phyloP scores from a whole-genome alignment of 2,888 invertebrate species.

The Caenorhabditis plicata region DNA sequence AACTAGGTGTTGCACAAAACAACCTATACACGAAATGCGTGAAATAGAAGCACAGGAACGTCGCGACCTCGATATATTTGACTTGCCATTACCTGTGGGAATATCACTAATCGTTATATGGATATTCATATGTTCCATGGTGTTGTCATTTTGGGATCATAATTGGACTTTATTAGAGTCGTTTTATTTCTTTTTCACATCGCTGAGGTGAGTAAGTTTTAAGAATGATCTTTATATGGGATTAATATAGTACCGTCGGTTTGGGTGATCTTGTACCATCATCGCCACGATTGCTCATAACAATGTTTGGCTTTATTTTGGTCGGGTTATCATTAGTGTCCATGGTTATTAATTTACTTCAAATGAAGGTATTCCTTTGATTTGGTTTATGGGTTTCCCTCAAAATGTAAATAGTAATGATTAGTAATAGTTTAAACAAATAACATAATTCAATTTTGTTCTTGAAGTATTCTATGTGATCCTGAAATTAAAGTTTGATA shows the following conservation, averaged over 20 bases:
- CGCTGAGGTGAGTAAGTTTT: too few species aligned
- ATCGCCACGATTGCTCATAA: constrained; percentile 84
- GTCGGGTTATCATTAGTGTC: constrained; percentile 73
- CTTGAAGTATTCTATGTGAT: too few species aligned
- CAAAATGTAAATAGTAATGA: too few species aligned
- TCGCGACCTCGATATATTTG: constrained; percentile 71
- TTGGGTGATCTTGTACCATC: constrained; percentile 55
- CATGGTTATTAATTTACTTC: constrained; percentile 55
- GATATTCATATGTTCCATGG: constrained; percentile 76
- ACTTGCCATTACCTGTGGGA: constrained; percentile 86
- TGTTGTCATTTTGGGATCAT: constrained; percentile 68
- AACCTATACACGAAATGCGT: constrained; percentile 50
- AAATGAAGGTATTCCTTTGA: constrained; percentile 36
- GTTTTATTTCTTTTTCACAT: constrained; percentile 94
- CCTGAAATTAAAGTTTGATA: not conserved
- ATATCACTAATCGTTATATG: constrained; percentile 80
- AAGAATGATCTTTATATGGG: too few species aligned
- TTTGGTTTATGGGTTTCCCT: too few species aligned
- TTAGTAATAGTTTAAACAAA: too few species aligned
- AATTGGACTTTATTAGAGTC: constrained; percentile 87
- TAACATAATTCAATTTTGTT: too few species aligned
- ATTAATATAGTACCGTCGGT: constrained; percentile 55
- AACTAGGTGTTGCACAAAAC: constrained; percentile 50
- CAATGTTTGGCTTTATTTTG: constrained; percentile 86
- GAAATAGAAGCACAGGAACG: constrained; percentile 43